These are phyloP conservation scores for Hymenochirus boettgeri DNA, from an alignment of 2,113 vertebrate genomes.

Conservation along the genomic window DNA sequence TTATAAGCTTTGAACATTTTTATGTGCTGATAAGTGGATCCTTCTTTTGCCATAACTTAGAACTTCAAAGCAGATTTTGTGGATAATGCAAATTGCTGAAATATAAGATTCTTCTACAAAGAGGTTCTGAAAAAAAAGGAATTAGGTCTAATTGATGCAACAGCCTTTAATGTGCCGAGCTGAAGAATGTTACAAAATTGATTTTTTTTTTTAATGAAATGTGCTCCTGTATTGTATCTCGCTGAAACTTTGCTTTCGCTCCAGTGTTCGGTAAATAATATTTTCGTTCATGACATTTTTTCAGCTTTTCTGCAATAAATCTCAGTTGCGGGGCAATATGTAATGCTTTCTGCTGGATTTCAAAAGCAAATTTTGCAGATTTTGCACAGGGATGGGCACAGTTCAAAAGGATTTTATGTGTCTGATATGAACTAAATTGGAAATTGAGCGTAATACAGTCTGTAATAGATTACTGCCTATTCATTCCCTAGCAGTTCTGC, in stretches of 20 bases:
- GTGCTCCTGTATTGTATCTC: slow-evolving; percentile 28
- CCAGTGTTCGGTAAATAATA: slow-evolving; percentile 22
- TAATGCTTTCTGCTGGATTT: no score
- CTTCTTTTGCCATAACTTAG: slow-evolving; percentile 93
- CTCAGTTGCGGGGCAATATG: no score
- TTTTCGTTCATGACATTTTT: no score
- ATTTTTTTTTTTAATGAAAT: slow-evolving; percentile 60
- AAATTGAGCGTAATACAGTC: no score
- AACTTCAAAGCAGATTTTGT: slow-evolving; percentile 97
- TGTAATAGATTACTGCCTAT: no score
- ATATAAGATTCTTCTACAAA: slow-evolving; percentile 87
- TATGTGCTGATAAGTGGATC: slow-evolving; percentile 92
- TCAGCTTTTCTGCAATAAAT: no score
- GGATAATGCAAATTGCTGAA: slow-evolving; percentile 98
- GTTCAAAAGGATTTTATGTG: no score
- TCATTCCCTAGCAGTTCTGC: no score
- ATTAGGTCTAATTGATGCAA: slow-evolving; percentile 86
- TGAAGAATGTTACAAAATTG: slow-evolving; percentile 66
- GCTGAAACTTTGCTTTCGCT: slow-evolving; percentile 16
- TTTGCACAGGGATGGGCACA: no score
- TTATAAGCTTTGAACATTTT: slow-evolving; percentile 98
- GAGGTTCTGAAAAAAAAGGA: slow-evolving; percentile 77
- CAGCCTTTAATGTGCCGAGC: slow-evolving; percentile 87
- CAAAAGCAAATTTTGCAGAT: no score
- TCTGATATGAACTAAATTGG: no score